Evolutionary conservation across 2,797 vertebrate genomes (phyloP).

Genomic region (Alca torda): DNA sequence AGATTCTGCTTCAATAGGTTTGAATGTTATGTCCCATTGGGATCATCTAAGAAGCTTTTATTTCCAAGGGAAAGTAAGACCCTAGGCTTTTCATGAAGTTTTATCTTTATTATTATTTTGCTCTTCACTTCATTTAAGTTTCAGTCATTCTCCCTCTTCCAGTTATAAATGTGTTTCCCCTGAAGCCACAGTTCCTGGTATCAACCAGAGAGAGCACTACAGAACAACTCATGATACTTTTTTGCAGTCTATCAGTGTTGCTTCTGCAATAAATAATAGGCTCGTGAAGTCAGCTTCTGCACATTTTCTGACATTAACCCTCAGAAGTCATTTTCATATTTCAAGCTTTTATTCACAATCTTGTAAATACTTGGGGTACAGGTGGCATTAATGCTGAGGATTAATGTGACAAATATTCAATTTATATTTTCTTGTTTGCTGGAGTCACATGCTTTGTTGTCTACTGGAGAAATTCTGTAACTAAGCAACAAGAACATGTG

Average conservation of each 20-base stretch:
- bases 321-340: not conserved
- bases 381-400: not conserved
- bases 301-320: not conserved
- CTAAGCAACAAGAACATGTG: not conserved
- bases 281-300: not conserved
- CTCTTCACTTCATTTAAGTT: not conserved
- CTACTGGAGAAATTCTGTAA: not conserved
- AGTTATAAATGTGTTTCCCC: fast-evolving
- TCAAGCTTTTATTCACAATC: not conserved
- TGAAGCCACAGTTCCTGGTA: not conserved
- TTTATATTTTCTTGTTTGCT: not conserved
- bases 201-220: not conserved
- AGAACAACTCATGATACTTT: not conserved
- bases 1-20: not conserved
- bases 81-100: not conserved
- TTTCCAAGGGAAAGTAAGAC: not conserved
- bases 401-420: not conserved
- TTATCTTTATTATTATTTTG: not conserved
- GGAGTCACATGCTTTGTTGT: not conserved
- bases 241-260: not conserved
- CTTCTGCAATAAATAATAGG: not conserved
- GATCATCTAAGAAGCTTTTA: not conserved
- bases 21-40: not conserved
- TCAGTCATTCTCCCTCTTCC: not conserved
- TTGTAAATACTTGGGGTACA: not conserved